phyloP scores from a whole-genome alignment of 2,113 vertebrate genomes.

The Pongo abelii region DNA sequence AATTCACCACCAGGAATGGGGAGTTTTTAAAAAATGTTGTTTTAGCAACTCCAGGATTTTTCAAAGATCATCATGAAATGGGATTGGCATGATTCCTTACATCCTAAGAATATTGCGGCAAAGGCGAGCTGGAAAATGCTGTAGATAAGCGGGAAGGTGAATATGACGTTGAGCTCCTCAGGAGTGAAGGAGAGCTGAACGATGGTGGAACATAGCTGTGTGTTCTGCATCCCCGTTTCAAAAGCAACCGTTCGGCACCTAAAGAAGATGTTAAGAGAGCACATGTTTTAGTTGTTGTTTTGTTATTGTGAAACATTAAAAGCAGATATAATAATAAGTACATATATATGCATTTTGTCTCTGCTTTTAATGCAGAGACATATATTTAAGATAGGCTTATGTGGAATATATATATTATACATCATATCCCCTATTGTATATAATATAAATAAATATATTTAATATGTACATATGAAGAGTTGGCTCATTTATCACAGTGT shows the following conservation, averaged over 20 bases:
- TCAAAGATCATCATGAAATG: background rate
- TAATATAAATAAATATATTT: background rate
- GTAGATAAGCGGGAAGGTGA: conserved; percentile 97
- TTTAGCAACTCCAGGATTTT: background rate
- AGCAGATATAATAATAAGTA: background rate
- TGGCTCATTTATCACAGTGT: background rate
- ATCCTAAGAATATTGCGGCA: conserved; percentile 82
- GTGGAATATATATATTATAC: background rate
- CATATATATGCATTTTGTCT: background rate
- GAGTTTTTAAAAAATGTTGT: background rate
- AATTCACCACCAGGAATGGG: background rate
- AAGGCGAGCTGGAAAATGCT: conserved; percentile 93
- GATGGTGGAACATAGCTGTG: conserved; percentile 95
- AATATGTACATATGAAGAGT: background rate
- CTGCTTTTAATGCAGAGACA: background rate
- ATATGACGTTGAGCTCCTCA: conserved; percentile 90
- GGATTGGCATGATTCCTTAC: conserved; percentile 80
- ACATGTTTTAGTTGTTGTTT: background rate
- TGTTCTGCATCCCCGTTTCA: conserved; percentile 97
- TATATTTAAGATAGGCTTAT: background rate
- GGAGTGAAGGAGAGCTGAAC: conserved; percentile 93
- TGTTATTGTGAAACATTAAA: background rate
- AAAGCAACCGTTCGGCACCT: conserved; percentile 95
- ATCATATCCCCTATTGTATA: background rate
- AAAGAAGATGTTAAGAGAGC: background rate